Evolutionary conservation across 1,140 invertebrate genomes (phyloP), one percentile per base, ranked within the genome.

Genomic region (Pseudomyrmex cubaensis): DNA sequence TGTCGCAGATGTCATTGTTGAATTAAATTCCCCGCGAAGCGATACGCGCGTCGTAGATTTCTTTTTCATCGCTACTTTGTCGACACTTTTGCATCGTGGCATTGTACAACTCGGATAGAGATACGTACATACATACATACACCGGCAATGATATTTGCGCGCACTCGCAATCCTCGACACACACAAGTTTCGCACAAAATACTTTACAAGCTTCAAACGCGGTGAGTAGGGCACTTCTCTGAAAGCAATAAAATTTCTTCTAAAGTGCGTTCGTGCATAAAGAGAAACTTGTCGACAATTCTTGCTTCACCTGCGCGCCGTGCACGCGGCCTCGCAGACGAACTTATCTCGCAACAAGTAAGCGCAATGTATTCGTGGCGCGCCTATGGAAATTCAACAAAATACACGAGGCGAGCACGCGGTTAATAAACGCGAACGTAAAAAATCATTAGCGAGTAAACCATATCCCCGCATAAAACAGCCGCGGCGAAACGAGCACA

Each of bases 231-330:
- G 59, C 48, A 46, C 20, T 52, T 62, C 56, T 67, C 25, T 54
- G 46, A 22, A 50, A 59, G 84, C 61, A 83, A 83, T 69, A 84
- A 84, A 72, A 52, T 86, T 84, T 83, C 84, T 67, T 83, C 48
- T 52, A 56, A 83, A 77, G 82, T 77, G n/a, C 59, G 17, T 54
- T 48, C 48, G 61, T 72, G 62, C 48, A 59, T 62, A 63, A 62
- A 64, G 63, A 54, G 25, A 77, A 72, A 72, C 48, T 72, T 62
- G 63, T 74, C 82, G 63, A 77, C 64, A 17, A 62, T 82, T 69
- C 52, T 22, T 57, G 64, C 48, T 25, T 70, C 70, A 48, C 15
- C 2, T 66, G 13, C 20, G 54, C 13, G n/a, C 50, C 63, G 66
- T 35, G 12, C 44, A 13, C 12, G 35, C 35, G 35, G 35, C 5